Evolutionary conservation across 2,888 invertebrate species (phyloP).

Genomic region (Drosophila nigritarsus): DNA sequence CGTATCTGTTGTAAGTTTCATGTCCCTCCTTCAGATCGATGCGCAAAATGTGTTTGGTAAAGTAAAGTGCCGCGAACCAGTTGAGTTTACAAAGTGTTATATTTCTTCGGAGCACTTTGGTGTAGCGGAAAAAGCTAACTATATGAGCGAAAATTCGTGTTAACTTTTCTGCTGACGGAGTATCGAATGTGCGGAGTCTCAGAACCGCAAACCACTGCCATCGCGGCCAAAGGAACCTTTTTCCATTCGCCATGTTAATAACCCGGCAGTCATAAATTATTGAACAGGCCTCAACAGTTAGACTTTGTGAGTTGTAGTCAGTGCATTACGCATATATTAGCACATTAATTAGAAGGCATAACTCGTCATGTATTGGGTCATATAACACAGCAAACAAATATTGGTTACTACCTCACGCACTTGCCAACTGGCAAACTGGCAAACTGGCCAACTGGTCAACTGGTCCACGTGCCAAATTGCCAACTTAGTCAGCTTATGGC

Average conservation of each 20-base stretch:
- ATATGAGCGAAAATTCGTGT: not conserved
- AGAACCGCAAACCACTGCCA: constrained; percentile 1
- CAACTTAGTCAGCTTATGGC: not conserved
- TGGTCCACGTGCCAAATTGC: constrained; percentile 11
- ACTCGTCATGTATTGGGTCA: constrained; percentile 72
- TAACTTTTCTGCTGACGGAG: not conserved
- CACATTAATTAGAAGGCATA: constrained; percentile 74
- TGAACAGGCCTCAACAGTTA: not conserved
- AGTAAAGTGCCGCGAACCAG: not conserved
- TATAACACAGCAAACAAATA: constrained; percentile 52
- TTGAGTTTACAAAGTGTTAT: not conserved
- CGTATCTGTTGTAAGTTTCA: constrained; percentile 1
- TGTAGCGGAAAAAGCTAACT: not conserved
- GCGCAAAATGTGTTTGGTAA: not conserved
- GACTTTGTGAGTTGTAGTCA: constrained; percentile 14
- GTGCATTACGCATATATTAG: constrained; percentile 63
- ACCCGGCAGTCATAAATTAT: not conserved
- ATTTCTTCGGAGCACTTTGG: not conserved
- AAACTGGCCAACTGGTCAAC: not conserved
- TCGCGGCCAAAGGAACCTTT: constrained; percentile 43
- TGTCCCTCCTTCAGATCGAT: not conserved
- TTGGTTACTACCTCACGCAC: constrained; percentile 37
- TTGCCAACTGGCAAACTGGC: constrained; percentile 3
- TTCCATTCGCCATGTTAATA: not conserved
- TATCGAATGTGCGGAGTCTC: not conserved